phyloP scores from a whole-genome alignment of 1,140 invertebrate genomes.

The Hermetia illucens region DNA sequence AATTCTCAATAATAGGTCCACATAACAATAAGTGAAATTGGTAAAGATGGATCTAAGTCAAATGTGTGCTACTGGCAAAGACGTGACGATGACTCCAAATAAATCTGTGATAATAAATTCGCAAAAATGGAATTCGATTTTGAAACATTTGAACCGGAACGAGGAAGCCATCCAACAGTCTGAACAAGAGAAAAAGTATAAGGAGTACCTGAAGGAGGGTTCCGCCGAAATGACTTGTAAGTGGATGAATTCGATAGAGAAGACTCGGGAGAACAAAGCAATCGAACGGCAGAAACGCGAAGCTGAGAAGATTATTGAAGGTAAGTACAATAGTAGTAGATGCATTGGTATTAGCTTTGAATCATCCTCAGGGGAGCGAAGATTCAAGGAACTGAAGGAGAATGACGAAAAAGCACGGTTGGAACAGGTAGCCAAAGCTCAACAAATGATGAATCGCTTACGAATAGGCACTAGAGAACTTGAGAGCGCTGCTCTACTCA shows the following conservation, averaged over 20 bases:
- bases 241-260: neutral
- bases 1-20: too few species aligned
- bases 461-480: slow-evolving; percentile 20
- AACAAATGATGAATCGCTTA: slow-evolving; percentile 19
- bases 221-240: neutral
- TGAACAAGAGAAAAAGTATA: neutral
- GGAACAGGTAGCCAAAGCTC: slow-evolving; percentile 16
- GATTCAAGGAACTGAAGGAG: slow-evolving; percentile 8
- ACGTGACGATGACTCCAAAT: too few species aligned
- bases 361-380: too few species aligned
- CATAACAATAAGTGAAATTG: too few species aligned
- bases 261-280: neutral
- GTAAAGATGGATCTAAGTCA: too few species aligned
- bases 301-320: too few species aligned
- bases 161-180: neutral
- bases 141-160: neutral
- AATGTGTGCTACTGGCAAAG: too few species aligned
- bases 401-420: slow-evolving; percentile 8
- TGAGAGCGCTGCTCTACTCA: slow-evolving; percentile 18
- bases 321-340: too few species aligned
- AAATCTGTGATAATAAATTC: neutral
- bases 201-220: neutral
- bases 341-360: too few species aligned
- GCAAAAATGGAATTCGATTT: neutral
- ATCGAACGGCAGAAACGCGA: too few species aligned